Evolutionary conservation across 2,113 vertebrate species (phyloP).

Genomic region (Odocoileus hemionus): DNA sequence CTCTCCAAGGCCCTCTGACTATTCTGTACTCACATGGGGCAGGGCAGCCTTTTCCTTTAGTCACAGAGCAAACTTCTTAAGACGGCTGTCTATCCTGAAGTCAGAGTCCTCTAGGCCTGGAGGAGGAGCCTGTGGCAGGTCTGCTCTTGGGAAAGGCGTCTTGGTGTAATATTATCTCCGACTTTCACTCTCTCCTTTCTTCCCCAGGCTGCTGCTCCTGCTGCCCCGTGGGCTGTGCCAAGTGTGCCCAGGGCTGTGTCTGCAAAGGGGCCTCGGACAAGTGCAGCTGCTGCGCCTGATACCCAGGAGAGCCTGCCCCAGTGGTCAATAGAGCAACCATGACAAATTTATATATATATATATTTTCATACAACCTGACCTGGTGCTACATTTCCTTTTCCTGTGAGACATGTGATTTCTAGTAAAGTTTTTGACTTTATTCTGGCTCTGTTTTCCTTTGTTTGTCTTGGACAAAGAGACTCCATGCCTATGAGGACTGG

Average conservation of each 20-base stretch:
- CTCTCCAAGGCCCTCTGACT: neutral
- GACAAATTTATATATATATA: neutral
- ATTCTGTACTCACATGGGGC: neutral
- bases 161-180: neutral
- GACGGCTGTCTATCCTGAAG: neutral
- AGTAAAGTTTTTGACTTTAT: neutral
- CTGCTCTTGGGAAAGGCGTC: neutral
- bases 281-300: neutral
- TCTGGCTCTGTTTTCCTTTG: neutral
- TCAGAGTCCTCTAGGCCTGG: too few relatives aligned
- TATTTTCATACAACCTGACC: neutral
- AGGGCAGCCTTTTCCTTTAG: neutral
- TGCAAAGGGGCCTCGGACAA: neutral
- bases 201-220: conserved; percentile 64
- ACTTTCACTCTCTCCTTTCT: neutral
- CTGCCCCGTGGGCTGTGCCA: neutral
- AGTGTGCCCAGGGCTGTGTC: neutral
- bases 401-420: neutral
- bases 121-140: neutral
- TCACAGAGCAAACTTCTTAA: neutral
- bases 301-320: neutral
- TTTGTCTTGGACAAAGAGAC: neutral
- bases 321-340: neutral
- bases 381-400: neutral
- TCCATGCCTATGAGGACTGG: neutral